These are phyloP conservation scores for Phoeniculus purpureus DNA, from an alignment of 2,797 vertebrate genomes.

Conservation along the genomic window DNA sequence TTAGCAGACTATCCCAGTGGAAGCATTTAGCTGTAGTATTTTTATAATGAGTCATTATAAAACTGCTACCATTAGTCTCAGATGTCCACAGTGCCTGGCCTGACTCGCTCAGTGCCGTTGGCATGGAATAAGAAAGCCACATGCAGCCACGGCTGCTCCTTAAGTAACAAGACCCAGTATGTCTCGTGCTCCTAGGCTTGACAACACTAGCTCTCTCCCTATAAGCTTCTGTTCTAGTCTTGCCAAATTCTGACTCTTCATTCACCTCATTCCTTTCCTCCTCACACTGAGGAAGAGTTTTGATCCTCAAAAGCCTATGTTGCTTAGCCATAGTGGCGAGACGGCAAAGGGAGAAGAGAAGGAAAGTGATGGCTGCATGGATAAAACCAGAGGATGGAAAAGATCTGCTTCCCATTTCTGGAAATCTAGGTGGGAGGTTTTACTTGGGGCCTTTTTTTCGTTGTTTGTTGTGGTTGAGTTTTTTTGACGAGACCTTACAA, in stretches of 20 bases:
- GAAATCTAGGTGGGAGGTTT: background rate
- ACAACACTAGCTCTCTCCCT: background rate
- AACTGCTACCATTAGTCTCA: background rate
- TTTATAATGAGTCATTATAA: no score
- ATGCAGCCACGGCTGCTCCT: background rate
- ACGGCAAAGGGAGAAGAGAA: background rate
- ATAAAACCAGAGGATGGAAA: background rate
- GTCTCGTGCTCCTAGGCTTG: background rate
- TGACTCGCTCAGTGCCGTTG: background rate
- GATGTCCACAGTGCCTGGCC: background rate
- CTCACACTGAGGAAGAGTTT: background rate
- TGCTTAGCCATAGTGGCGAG: background rate
- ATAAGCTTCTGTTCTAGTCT: background rate
- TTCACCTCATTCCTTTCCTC: background rate
- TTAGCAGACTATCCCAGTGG: background rate
- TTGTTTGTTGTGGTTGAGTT: background rate
- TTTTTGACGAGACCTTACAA: background rate
- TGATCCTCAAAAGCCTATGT: background rate
- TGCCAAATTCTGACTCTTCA: background rate
- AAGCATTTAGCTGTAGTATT: background rate
- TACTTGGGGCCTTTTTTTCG: background rate
- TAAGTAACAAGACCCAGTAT: background rate
- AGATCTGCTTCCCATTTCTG: background rate
- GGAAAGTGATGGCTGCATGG: background rate
- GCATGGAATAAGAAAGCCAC: background rate